Evolutionary conservation across 2,113 vertebrate genomes (phyloP), one percentile per base, ranked within the genome.

Genomic region (Grus americana): DNA sequence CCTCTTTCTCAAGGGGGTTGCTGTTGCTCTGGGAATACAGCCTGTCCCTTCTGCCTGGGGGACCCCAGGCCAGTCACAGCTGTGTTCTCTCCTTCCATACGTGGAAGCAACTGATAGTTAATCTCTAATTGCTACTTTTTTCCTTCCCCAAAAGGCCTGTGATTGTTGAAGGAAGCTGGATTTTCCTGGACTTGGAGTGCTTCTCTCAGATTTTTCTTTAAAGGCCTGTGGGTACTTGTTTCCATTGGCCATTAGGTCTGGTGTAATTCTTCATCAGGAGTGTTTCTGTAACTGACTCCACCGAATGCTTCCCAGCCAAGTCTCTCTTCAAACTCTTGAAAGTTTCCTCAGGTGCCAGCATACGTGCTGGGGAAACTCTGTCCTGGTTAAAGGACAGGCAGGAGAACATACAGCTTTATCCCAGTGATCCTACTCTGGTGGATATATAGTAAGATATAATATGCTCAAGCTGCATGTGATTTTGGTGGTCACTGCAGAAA

Each of bases 391-490:
- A 72, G 44, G 61, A 38, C 15, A 8, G 47, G 24, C 20, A 54
- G 50, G 44, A 34, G 70, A 76, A 47, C 12, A 23, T 1, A 26
- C 20, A 34, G 9, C 34, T 87, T 83, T 63, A 58, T 36, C 38
- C 10, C n/a, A 2, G 1, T 5, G 18, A 9, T 36, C 24, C 49
- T 52, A 1, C 26, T 50, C 24, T 73, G 63, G 24, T 65, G 58
- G n/a, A 21, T 8, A 15, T 46, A 50, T 4, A n/a, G 58, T 2
- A 13, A 78, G 70, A 23, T 9, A 12, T 32, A 46, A 38, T 6
- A 4, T 34, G 18, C 10, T 10, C 36, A 36, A 57, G 11, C 13
- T 62, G 40, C 0, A 0, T 5, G 26, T 26, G 12, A 18, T 57
- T 85, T 73, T 44, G 26, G 32, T 27, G 26, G 19, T 87, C 2